Conservation (phyloP, 2,888 invertebrate genomes). For the Ectropis crepuscularia region DNA sequence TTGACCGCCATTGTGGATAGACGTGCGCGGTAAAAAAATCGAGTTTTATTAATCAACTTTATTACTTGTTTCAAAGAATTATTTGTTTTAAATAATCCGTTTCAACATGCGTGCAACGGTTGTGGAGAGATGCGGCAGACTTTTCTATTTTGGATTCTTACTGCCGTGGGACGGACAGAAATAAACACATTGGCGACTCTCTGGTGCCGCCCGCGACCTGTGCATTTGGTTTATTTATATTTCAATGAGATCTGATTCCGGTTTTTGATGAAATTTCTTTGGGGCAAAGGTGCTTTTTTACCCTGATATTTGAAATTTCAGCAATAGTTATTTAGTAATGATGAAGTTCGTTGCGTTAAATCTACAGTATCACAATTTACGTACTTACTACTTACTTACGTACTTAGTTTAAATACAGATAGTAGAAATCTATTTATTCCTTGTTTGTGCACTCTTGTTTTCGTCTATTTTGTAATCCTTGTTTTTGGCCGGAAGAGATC, state of each 20-base stretch:
- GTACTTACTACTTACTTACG: background rate
- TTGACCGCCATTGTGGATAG: conserved; percentile 56
- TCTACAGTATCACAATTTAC: background rate
- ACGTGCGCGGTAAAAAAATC: conserved; percentile 46
- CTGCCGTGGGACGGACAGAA: conserved; percentile 71
- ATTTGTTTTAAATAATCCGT: conserved; percentile 43
- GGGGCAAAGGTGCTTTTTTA: background rate
- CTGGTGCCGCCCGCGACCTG: conserved; percentile 56
- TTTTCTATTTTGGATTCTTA: conserved; percentile 80
- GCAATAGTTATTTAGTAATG: too few species aligned
- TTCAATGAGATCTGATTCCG: conserved; percentile 39
- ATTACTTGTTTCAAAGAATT: conserved; percentile 27
- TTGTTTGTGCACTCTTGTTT: too few species aligned
- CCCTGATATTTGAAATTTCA: too few species aligned
- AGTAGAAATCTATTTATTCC: background rate
- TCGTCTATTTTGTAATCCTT: background rate
- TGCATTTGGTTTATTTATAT: conserved; percentile 59
- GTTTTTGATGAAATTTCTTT: conserved; percentile 12
- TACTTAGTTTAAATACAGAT: background rate
- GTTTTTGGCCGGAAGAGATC: background rate
- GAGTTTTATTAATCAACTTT: conserved; percentile 42
- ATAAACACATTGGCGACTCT: conserved; percentile 75
- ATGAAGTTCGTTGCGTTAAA: too few species aligned
- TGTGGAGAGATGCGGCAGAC: conserved; percentile 70
- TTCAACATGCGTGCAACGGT: conserved; percentile 70